Evolutionary conservation across 2,113 vertebrate genomes (phyloP), one percentile per base, ranked within the genome.

Genomic region (Phrynosoma blainvillii): DNA sequence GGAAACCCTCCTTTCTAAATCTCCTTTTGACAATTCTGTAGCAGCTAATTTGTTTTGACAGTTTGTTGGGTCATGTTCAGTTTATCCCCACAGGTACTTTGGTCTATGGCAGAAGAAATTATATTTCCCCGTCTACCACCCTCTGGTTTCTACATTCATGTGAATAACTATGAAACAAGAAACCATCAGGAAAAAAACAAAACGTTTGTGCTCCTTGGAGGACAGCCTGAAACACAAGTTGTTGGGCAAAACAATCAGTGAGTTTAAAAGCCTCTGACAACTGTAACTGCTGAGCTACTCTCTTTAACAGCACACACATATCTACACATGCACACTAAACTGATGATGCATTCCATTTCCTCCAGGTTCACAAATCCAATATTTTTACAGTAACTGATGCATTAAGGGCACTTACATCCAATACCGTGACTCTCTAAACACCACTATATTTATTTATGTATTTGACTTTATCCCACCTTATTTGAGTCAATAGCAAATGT

Each of bases 61-160:
- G 90, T 65, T 92, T 85, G 88, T 62, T 84, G 87, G 88, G 87
- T 94, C 84, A 92, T 82, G 87, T 91, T 95, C 91, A 90, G 90
- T 90, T 95, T 93, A 93, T 95, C 87, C 92, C 84, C 93, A 91
- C n/a, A 91, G 91, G 91, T 94, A 83, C 76, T 54, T 30, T 93
- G 68, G 89, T 94, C 88, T 89, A 12, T 56, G 65, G 75, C 87
- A 93, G 81, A 90, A 85, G 40, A 73, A 92, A 90, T 76, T 76
- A 82, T 82, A 70, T 92, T 91, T 87, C 52, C 78, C 86, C 91
- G 84, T 88, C 65, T 83, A 40, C 32, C 93, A 92, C 88, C 47
- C 77, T 92, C 87, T 93, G 42, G 83, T 91, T 92, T 79, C 87
- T 30, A 0, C 47, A 79, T 87, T 79, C 32, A 54, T 74, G 14